Conservation (phyloP, 2,113 vertebrate genomes). For the Mastomys coucha region DNA sequence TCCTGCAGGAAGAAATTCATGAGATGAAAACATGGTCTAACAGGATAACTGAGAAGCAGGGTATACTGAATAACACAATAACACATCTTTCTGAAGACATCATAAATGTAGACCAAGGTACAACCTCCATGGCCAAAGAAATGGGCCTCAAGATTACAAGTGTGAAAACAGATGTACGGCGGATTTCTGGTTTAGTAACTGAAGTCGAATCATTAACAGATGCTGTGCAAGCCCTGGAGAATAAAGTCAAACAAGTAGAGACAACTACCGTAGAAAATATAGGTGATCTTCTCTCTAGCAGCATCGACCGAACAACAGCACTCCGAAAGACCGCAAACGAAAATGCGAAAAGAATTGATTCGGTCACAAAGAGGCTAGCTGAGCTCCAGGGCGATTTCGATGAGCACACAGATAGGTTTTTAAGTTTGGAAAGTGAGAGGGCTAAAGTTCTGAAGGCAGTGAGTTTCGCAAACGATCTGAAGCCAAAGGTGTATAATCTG, state of each 20-base stretch:
- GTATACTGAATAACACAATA: conserved; percentile 88
- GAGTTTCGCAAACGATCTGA: conserved; percentile 94
- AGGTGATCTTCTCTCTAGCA: conserved; percentile 91
- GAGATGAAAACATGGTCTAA: conserved; percentile 88
- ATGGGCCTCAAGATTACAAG: conserved; percentile 88
- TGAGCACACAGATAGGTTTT: conserved; percentile 87
- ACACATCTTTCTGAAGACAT: conserved; percentile 87
- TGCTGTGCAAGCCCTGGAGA: conserved; percentile 89
- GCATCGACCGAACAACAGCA: conserved; percentile 91
- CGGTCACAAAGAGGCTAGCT: conserved; percentile 84
- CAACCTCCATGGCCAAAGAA: conserved; percentile 88
- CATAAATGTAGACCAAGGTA: conserved; percentile 87
- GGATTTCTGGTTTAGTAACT: conserved; percentile 93
- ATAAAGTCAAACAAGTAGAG: conserved; percentile 89
- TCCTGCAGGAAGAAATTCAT: conserved; percentile 88
- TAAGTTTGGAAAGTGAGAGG: conserved; percentile 92
- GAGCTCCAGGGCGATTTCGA: conserved; percentile 88
- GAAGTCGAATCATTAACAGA: conserved; percentile 90
- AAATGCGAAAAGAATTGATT: conserved; percentile 88
- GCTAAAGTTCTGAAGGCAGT: conserved; percentile 92
- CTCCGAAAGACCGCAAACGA: conserved; percentile 89
- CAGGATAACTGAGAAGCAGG: conserved; percentile 85
- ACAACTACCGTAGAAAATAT: conserved; percentile 90
- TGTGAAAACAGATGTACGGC: conserved; percentile 94
- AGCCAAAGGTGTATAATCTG: conserved; percentile 93